A percentile compares a stretch with the other conserved stretches of the same genome.
Evolutionary conservation across 2,113 vertebrate genomes (phyloP).

Genomic region (Accipiter cooperii): DNA sequence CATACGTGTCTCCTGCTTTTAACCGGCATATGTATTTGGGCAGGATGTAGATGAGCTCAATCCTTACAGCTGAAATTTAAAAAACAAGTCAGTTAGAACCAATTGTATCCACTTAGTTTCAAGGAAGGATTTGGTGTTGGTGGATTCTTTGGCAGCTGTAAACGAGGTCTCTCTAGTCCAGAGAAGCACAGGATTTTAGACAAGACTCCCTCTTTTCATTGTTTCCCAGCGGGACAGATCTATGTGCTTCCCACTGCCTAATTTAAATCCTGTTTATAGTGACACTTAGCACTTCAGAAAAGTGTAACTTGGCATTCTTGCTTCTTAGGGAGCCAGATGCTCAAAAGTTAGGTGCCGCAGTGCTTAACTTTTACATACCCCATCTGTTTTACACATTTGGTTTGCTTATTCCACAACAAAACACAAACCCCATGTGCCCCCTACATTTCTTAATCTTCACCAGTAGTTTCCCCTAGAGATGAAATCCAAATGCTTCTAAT

Average conservation of each 20-base stretch:
- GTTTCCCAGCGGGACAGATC: neutral
- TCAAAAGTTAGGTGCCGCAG: neutral
- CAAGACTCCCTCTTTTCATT: neutral
- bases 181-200: neutral
- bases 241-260: neutral
- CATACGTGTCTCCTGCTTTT: rapidly evolving
- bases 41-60: neutral
- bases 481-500: neutral
- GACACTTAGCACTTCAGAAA: neutral
- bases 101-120: neutral
- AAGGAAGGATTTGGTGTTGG: neutral
- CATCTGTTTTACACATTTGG: neutral
- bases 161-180: neutral
- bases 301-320: neutral
- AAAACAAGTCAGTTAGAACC: neutral
- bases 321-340: neutral
- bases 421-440: neutral
- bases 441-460: neutral
- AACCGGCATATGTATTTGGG: neutral
- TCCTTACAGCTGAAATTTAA: neutral
- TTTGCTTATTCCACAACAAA: neutral
- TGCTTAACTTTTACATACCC: neutral
- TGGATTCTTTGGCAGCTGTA: neutral
- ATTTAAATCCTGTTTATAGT: neutral
- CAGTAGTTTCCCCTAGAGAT: neutral